Base-by-base conservation (phyloP, 2,797 vertebrate genomes). In the Chromis chromis region DNA sequence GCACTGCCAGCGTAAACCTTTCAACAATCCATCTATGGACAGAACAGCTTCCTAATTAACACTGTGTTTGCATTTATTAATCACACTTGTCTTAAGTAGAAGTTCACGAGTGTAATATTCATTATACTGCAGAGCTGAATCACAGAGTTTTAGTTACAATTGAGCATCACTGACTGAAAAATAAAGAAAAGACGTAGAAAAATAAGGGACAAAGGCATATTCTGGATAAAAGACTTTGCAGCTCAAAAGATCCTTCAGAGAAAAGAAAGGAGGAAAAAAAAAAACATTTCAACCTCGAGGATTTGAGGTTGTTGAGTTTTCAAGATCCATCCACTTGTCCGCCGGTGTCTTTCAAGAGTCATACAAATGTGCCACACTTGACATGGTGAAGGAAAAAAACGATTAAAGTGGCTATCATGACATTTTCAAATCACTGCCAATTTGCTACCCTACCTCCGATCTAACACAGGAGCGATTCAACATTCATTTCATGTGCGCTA, bases 171-270 rank as follows among this genome's bases (percentile, higher is more conserved):
- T 19, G 42, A 44, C 40, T 17, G 14, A 17, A 44, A 44, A 44
- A 1, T n/a, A n/a, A 62, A 48, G 1, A 62, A 64, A 53, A 59
- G 13, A 56, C 6, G 6, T 46, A 36, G 24, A 62, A 67, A 44
- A 61, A 13, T 6, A 65, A 79, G 14, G 40, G 40, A 14, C 14
- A 65, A 79, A 84, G 66, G 56, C 55, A 49, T 46, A 46, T 46
- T 46, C 44, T 19, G 44, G n/a, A 49, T 10, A 49, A 49, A 22
- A 49, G 16, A 42, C 40, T 5, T 9, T 42, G 40, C 46, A 21
- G 46, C 44, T 46, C 44, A 9, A 46, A 46, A 46, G 4, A 8
- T 42, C 40, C 40, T 17, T 17, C 33, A 17, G 19, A 46, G 17
- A n/a, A 16, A n/a, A 48, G 19, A 48, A n/a, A 48, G n/a, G n/a